Conservation (phyloP, 2,888 invertebrate species). For the Tanypteryx hageni region DNA sequence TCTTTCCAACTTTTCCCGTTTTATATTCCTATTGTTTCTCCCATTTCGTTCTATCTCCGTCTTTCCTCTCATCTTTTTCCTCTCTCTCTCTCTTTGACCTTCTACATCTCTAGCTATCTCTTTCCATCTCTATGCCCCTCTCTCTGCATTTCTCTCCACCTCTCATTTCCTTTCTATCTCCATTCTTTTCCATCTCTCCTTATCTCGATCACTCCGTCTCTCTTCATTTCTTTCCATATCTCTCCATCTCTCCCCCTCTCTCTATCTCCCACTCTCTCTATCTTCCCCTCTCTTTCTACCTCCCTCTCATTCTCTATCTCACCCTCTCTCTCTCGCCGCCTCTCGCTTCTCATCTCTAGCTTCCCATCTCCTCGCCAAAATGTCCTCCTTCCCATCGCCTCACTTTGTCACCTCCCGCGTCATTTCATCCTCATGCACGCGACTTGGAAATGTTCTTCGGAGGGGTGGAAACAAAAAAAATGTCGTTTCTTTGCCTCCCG, state of each 20-base stretch:
- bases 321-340: neutral
- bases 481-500: neutral
- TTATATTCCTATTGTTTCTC: neutral
- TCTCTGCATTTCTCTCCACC: too few species aligned
- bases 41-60: neutral
- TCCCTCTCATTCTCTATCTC: neutral
- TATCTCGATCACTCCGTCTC: neutral
- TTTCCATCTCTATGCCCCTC: too few species aligned
- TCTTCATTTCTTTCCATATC: neutral
- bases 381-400: neutral
- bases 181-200: neutral
- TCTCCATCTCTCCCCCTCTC: neutral
- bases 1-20: neutral
- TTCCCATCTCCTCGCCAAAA: neutral
- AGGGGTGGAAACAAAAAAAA: neutral
- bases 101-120: neutral
- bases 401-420: neutral
- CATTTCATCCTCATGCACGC: slow-evolving; percentile 7
- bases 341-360: neutral
- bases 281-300: neutral
- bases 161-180: neutral
- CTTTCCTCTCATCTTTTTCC: neutral
- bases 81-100: neutral
- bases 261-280: neutral
- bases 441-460: neutral